Evolutionary conservation across 2,888 invertebrate genomes (phyloP).

Genomic region (Athalia circularis): DNA sequence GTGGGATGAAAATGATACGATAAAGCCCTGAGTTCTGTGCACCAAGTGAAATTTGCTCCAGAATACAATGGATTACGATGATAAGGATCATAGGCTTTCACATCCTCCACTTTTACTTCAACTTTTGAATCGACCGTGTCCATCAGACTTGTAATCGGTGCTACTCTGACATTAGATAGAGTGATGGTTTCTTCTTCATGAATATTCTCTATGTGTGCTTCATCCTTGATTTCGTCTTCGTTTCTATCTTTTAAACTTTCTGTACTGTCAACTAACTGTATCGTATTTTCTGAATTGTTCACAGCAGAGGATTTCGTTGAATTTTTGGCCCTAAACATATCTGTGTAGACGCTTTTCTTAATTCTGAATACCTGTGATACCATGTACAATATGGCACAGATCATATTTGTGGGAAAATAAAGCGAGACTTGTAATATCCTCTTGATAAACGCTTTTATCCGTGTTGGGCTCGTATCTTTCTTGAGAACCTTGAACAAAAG

Average conservation of each 20-base stretch:
- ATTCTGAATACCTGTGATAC: slow-evolving; percentile 79
- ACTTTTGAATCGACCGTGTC: slow-evolving; percentile 20
- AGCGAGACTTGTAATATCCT: slow-evolving; percentile 85
- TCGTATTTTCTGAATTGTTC: slow-evolving; percentile 36
- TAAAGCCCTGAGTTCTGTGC: slow-evolving; percentile 85
- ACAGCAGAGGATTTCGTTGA: neutral
- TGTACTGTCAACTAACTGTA: slow-evolving; percentile 31
- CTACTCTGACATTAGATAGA: slow-evolving; percentile 58
- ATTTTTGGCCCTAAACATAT: slow-evolving; percentile 5
- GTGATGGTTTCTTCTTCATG: slow-evolving; percentile 52
- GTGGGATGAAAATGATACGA: slow-evolving; percentile 92
- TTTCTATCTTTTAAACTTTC: slow-evolving; percentile 52
- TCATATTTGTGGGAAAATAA: slow-evolving; percentile 84
- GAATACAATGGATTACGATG: slow-evolving; percentile 91
- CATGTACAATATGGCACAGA: slow-evolving; percentile 88
- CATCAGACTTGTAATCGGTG: slow-evolving; percentile 41
- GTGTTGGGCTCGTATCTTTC: slow-evolving; percentile 82
- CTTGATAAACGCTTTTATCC: slow-evolving; percentile 91
- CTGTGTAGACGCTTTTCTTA: slow-evolving; percentile 38
- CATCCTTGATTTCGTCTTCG: slow-evolving; percentile 55
- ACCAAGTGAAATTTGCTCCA: slow-evolving; percentile 83
- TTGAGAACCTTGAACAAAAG: slow-evolving; percentile 90
- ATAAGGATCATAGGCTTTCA: slow-evolving; percentile 80
- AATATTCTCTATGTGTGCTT: slow-evolving; percentile 40
- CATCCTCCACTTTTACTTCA: slow-evolving; percentile 47